These are phyloP conservation scores for Hypercompe scribonia DNA, from an alignment of 2,888 invertebrate genomes.

Conservation along the genomic window DNA sequence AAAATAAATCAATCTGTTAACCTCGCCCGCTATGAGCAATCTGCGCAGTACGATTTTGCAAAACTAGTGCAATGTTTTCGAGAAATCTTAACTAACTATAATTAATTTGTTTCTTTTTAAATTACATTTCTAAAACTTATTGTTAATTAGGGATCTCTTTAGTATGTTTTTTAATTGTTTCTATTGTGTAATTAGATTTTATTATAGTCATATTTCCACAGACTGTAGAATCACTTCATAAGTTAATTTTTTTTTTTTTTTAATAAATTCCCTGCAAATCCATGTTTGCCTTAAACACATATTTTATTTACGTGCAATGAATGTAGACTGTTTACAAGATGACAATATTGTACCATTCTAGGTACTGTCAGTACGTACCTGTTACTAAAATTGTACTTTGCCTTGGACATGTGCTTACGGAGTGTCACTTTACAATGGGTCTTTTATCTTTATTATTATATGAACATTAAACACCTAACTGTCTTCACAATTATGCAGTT, in stretches of 20 bases:
- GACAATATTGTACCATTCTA: neutral
- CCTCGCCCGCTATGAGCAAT: too few relatives aligned
- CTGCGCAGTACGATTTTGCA: neutral
- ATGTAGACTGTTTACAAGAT: neutral
- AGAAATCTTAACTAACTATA: too few relatives aligned
- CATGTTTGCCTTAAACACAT: too few relatives aligned
- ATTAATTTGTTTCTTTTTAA: neutral
- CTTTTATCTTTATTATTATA: slow-evolving; percentile 10
- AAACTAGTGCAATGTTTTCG: neutral
- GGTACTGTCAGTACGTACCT: neutral
- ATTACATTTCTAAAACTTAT: neutral
- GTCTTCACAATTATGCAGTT: slow-evolving; percentile 21
- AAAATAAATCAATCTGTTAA: too few relatives aligned
- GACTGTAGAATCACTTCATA: neutral
- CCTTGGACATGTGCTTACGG: neutral
- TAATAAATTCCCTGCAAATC: neutral
- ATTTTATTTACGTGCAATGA: too few relatives aligned
- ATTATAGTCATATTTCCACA: neutral
- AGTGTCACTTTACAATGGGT: slow-evolving; percentile 7
- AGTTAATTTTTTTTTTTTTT: neutral
- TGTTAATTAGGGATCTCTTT: neutral
- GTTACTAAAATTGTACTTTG: neutral
- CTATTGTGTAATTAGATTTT: neutral
- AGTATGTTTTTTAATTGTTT: neutral
- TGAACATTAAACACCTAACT: neutral